Conservation (phyloP, 2,888 invertebrate genomes). For the Morpho deidamia region DNA sequence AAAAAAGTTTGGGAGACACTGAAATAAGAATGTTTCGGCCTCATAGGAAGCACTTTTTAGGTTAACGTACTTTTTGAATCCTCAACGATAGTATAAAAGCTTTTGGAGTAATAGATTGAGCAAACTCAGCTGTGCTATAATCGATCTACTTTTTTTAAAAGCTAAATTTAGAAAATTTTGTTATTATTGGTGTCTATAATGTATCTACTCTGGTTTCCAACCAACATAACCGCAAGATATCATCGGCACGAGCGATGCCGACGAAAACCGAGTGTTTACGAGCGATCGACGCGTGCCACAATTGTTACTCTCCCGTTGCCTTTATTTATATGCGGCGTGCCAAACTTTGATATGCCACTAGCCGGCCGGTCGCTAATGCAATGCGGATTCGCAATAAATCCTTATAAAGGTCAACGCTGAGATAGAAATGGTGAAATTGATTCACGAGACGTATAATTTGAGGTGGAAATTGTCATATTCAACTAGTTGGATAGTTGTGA, state of each 20-base stretch:
- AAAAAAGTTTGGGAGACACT: too few relatives aligned
- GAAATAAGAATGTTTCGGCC: too few relatives aligned
- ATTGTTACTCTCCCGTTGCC: slow-evolving; percentile 35
- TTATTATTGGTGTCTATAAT: background rate
- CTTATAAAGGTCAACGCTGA: slow-evolving; percentile 21
- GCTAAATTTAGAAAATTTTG: background rate
- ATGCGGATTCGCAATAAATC: slow-evolving; percentile 21
- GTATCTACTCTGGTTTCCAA: slow-evolving; percentile 25
- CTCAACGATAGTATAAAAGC: too few relatives aligned
- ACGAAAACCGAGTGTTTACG: slow-evolving; percentile 54
- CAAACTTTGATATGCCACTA: slow-evolving; percentile 19
- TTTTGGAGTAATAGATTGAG: too few relatives aligned
- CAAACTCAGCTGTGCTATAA: background rate
- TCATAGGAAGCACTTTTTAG: too few relatives aligned
- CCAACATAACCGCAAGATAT: slow-evolving; percentile 51
- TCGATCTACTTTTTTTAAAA: background rate
- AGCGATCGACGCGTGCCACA: slow-evolving; percentile 37
- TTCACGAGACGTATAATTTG: background rate
- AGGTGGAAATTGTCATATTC: background rate
- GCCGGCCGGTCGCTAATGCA: slow-evolving; percentile 22
- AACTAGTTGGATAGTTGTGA: background rate
- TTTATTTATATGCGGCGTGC: slow-evolving; percentile 29
- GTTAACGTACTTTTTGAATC: too few relatives aligned
- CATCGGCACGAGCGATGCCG: slow-evolving; percentile 64
- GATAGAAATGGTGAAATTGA: slow-evolving; percentile 17